Percentiles rank a stretch among this genome's conserved stretches.
Evolutionary conservation across 37 sponge, comb jelly and placozoan genomes (phyloP).

Genomic region (Spongilla lacustris): DNA sequence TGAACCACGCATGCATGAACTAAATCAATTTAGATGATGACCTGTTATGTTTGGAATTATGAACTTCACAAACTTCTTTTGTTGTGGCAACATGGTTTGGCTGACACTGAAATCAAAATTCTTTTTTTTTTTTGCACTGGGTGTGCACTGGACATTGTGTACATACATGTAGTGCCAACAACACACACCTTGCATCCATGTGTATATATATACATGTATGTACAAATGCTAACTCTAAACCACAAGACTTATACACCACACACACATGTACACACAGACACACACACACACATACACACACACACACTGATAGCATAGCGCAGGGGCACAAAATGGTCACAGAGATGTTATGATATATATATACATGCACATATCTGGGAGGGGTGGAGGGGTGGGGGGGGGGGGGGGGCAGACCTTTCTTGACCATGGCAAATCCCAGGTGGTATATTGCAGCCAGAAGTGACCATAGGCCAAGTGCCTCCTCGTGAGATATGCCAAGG

Average conservation of each 20-base stretch:
- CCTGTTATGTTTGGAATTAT: too few species aligned
- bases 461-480: conserved; percentile 93
- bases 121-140: too few species aligned
- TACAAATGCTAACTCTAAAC: too few species aligned
- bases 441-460: conserved; percentile 98
- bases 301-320: neutral
- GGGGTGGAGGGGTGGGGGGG: neutral
- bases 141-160: neutral
- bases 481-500: conserved; percentile 75
- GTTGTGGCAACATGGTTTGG: neutral
- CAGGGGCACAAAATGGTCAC: too few species aligned
- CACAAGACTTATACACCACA: too few species aligned
- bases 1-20: too few species aligned
- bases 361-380: neutral
- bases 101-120: neutral
- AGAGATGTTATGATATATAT: too few species aligned
- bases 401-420: conserved; percentile 46
- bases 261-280: neutral
- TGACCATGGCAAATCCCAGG: conserved; percentile 91
- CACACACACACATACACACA: neutral
- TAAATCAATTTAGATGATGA: too few species aligned
- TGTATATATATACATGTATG: too few species aligned
- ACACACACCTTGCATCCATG: too few species aligned
- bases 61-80: too few species aligned
- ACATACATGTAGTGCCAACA: neutral